These are phyloP conservation scores for Petrocephalus microphthalmus DNA, from an alignment of 2,113 vertebrate genomes.

Conservation along the genomic window DNA sequence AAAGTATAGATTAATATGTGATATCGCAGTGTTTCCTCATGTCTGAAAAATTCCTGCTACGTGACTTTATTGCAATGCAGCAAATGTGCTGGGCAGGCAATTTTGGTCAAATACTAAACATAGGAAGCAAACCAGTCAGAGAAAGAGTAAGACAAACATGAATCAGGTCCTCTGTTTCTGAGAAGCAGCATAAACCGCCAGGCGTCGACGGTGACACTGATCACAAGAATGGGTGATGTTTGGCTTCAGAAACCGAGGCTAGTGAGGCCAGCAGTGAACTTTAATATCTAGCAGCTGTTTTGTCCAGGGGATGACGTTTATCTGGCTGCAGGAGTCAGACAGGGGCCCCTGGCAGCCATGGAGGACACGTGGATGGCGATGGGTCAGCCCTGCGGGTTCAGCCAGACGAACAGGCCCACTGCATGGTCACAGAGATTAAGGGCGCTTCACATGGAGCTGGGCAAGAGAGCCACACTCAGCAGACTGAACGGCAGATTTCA, in stretches of 20 bases:
- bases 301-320: constrained; percentile 48
- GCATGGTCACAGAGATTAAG: constrained; percentile 47
- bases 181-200: neutral
- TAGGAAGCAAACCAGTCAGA: neutral
- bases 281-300: constrained; percentile 53
- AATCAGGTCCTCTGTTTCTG: neutral
- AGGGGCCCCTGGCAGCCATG: neutral
- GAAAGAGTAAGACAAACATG: neutral
- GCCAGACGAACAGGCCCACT: constrained; percentile 51
- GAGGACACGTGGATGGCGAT: constrained; percentile 41
- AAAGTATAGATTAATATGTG: neutral
- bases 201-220: neutral
- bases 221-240: neutral
- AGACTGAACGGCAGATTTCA: neutral
- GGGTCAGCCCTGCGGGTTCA: constrained; percentile 50
- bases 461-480: constrained; percentile 18
- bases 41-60: neutral
- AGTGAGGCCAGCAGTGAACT: constrained; percentile 45
- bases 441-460: constrained; percentile 28
- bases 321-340: constrained; percentile 42
- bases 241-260: neutral
- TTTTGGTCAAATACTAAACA: neutral
- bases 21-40: neutral
- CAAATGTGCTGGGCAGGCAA: neutral
- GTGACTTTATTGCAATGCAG: neutral